Conservation (phyloP, 2,797 vertebrate genomes). For the Cossypha caffra region DNA sequence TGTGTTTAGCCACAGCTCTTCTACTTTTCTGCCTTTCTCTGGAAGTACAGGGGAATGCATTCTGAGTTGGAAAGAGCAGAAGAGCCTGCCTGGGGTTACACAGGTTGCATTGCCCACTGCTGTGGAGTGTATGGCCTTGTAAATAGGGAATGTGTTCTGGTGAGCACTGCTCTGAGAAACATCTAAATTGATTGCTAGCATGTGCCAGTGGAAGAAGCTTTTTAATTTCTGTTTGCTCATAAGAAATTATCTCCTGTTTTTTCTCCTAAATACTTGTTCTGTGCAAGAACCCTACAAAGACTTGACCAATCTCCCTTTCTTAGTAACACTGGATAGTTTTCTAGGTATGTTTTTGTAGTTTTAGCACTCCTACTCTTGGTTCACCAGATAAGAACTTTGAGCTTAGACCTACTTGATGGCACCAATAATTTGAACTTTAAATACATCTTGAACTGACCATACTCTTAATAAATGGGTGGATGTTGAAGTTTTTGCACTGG, state of each 20-base stretch:
- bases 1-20: background rate
- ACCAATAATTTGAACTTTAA: background rate
- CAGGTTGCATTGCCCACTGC: accelerated
- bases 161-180: background rate
- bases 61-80: background rate
- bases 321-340: background rate
- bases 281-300: background rate
- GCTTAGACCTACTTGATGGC: background rate
- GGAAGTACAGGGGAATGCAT: background rate
- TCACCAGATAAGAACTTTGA: background rate
- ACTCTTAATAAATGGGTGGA: background rate
- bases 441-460: background rate
- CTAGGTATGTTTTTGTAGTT: background rate
- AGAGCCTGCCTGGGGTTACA: background rate
- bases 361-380: background rate
- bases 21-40: background rate
- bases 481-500: background rate
- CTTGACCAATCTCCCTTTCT: background rate
- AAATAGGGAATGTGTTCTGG: accelerated
- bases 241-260: background rate
- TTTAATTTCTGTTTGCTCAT: background rate
- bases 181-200: background rate
- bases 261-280: background rate
- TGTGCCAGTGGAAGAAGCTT: background rate
- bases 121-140: background rate